Base-by-base conservation (phyloP, 2,888 invertebrate species). In the Dinocampus coccinellae region DNA sequence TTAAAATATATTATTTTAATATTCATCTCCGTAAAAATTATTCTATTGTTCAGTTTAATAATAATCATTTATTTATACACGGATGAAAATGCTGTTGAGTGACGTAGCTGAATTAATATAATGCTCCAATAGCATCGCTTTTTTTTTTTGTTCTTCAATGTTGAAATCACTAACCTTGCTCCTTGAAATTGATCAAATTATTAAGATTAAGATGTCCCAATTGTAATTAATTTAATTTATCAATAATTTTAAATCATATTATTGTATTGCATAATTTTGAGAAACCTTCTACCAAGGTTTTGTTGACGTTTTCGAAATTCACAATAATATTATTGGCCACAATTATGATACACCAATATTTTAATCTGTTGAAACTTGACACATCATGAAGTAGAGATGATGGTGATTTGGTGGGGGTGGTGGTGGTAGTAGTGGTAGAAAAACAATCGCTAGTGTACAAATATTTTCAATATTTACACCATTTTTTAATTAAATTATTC, bases 401-500 rank as follows among this genome's bases (percentile, higher is more conserved):
- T 39, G 13, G 0, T 77, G n/a, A n/a, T n/a, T n/a, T n/a, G n/a
- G n/a, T n/a, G n/a, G n/a, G n/a, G 3, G 13, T 39, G 13, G n/a
- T 39, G 39, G 1, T 47, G 47, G 16, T 47, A 6, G 2, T 77
- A 70, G 76, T 77, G 63, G 72, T 69, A 74, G 71, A 75, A 79
- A 80, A 83, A 83, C 79, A 81, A 80, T 78, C 76, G 75, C 75
- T 69, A 64, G 69, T 69, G 65, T 39, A 67, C 63, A 57, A 53
- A 39, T 60, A 33, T 36, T 58, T 39, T 33, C 58, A 61, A 53
- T 66, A n/a, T 53, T 26, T n/a, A 26, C 16, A 58, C 22, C 47
- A 36, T 60, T 66, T 53, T 34, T 62, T 22, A 42, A 20, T 20
- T 42, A 11, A n/a, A 36, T 13, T 0, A 47, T 7, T 64, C 13